These are phyloP conservation scores for Myotis davidii DNA, from an alignment of 2,113 vertebrate genomes.

Conservation along the genomic window DNA sequence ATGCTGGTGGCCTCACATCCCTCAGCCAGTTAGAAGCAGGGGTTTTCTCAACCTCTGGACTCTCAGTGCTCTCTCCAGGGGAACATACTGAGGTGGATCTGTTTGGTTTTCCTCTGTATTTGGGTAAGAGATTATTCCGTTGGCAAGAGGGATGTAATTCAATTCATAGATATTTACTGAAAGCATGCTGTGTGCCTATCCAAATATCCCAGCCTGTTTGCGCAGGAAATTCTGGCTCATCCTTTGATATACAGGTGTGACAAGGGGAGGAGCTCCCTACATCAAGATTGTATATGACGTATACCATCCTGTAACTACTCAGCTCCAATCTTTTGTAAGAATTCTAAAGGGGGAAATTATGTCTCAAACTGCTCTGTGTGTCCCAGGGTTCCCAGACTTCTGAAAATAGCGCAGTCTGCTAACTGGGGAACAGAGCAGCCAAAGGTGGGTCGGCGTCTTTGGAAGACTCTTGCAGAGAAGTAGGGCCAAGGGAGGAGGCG, in stretches of 20 bases:
- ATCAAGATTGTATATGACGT: fast-evolving
- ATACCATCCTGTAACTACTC: background rate
- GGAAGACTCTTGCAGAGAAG: background rate
- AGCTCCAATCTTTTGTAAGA: background rate
- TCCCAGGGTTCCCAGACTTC: background rate
- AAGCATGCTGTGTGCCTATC: background rate
- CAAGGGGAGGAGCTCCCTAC: background rate
- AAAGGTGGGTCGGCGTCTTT: background rate
- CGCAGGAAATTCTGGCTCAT: background rate
- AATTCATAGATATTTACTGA: background rate
- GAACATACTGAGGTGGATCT: background rate
- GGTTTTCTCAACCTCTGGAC: background rate
- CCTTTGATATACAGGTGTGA: background rate
- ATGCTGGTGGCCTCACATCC: background rate
- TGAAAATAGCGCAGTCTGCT: background rate
- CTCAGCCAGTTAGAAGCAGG: background rate
- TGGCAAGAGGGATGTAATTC: background rate
- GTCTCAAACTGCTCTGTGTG: background rate
- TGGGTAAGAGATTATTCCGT: background rate
- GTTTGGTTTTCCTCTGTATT: background rate
- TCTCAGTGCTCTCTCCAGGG: background rate
- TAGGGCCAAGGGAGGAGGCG: background rate
- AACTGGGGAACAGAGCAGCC: background rate
- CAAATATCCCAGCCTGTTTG: background rate
- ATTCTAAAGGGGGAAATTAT: background rate